Evolutionary conservation across 2,888 invertebrate genomes (phyloP).

Genomic region (Acanthosoma haemorrhoidale): DNA sequence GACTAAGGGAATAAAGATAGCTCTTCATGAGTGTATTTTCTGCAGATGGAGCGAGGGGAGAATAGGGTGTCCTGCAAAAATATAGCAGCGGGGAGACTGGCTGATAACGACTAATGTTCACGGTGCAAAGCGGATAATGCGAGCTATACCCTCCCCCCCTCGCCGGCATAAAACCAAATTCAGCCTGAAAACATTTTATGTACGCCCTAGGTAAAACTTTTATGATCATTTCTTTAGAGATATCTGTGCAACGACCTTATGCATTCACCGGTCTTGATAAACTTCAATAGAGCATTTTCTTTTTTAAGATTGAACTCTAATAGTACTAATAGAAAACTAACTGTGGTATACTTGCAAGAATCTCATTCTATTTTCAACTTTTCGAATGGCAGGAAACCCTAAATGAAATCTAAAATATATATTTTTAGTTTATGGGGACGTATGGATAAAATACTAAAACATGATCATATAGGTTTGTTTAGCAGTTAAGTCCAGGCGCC

Average conservation of each 20-base stretch:
- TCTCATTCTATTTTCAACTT: too few relatives aligned
- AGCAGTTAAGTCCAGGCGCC: too few relatives aligned
- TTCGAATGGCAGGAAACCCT: too few relatives aligned
- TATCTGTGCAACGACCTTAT: neutral
- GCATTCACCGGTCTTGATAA: neutral
- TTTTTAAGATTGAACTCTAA: too few relatives aligned
- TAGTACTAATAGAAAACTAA: too few relatives aligned
- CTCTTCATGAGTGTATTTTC: neutral
- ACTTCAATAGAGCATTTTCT: too few relatives aligned
- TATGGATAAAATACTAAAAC: too few relatives aligned
- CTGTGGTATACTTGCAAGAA: too few relatives aligned
- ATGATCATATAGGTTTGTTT: too few relatives aligned
- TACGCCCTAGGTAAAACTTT: neutral
- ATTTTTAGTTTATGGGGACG: too few relatives aligned
- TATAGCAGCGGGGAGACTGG: neutral
- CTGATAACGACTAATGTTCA: slow-evolving; percentile 4
- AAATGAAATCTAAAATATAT: too few relatives aligned
- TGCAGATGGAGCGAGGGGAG: neutral
- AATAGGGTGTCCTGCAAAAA: neutral
- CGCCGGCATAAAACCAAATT: neutral
- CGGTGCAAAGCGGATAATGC: neutral
- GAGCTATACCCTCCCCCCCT: neutral
- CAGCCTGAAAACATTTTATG: neutral
- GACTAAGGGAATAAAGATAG: slow-evolving; percentile 4
- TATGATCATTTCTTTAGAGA: neutral